A percentile compares a stretch with the other conserved stretches of the same genome.
phyloP scores from a whole-genome alignment of 2,797 vertebrate genomes.

The Decapterus maruadsi region DNA sequence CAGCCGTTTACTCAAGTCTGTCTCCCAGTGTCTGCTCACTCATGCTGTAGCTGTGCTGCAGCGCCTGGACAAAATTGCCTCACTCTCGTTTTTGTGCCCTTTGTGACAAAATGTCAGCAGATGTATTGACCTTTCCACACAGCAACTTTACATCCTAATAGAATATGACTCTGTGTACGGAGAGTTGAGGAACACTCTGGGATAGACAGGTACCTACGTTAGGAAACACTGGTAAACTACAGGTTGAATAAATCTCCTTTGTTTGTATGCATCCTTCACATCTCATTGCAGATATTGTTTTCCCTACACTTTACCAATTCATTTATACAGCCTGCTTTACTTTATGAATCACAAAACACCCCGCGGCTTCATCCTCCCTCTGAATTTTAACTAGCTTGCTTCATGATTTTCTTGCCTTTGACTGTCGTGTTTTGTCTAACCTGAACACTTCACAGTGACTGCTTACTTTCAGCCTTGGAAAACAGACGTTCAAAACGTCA shows the following conservation, averaged over 20 bases:
- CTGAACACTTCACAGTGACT: not conserved
- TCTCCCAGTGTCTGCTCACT: constrained; percentile 29
- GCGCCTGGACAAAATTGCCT: constrained; percentile 16
- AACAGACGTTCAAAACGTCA: no score
- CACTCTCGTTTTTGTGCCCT: constrained; percentile 1
- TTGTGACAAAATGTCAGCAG: constrained; percentile 24
- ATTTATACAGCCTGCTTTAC: not conserved
- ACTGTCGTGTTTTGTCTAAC: not conserved
- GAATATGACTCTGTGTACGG: not conserved
- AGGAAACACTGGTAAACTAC: not conserved
- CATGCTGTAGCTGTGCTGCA: constrained; percentile 1
- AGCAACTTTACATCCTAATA: not conserved
- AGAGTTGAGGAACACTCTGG: not conserved
- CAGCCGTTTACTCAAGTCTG: constrained; percentile 34
- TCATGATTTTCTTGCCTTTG: not conserved
- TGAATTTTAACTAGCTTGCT: not conserved
- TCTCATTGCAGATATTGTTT: not conserved
- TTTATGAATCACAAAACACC: not conserved
- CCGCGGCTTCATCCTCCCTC: not conserved
- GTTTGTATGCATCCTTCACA: not conserved
- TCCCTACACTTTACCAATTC: not conserved
- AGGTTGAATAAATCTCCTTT: not conserved
- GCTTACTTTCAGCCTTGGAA: no score
- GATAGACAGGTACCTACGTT: not conserved
- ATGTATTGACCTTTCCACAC: constrained; percentile 22